These are phyloP conservation scores for Syngnathus typhle DNA, from an alignment of 2,113 vertebrate genomes.

Conservation along the genomic window DNA sequence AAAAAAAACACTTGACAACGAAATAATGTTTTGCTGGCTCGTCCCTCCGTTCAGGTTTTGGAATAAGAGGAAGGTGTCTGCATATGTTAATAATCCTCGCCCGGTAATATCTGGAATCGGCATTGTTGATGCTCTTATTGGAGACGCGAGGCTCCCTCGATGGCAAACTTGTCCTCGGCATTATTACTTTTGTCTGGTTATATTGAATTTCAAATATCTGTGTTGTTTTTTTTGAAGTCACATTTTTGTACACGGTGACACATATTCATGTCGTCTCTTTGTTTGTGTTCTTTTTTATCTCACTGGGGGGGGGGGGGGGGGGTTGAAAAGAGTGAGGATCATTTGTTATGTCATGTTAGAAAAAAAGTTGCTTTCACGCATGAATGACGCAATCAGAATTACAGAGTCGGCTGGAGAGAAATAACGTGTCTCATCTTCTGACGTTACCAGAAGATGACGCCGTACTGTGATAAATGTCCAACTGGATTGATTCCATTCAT, in stretches of 20 bases:
- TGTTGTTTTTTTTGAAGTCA: not conserved
- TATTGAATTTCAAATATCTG: conserved; percentile 15
- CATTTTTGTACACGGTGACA: not conserved
- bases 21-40: conserved; percentile 12
- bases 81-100: not conserved
- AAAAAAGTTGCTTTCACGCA: conserved; percentile 15
- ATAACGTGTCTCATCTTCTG: not conserved
- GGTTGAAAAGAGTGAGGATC: conserved; percentile 20
- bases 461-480: not conserved
- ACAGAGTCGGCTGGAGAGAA: not conserved
- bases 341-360: conserved; percentile 41
- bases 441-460: not conserved
- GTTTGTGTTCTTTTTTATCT: conserved; percentile 7
- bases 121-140: conserved; percentile 8
- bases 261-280: not conserved
- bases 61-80: conserved; percentile 38
- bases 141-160: not conserved
- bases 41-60: not conserved
- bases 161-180: not conserved
- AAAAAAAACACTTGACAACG: conserved; percentile 25
- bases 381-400: not conserved
- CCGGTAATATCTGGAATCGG: conserved; percentile 11
- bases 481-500: not conserved
- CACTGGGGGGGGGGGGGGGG: not conserved
- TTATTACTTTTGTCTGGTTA: not conserved